Base-by-base conservation (phyloP, 2,113 vertebrate genomes). In the Agapornis roseicollis region DNA sequence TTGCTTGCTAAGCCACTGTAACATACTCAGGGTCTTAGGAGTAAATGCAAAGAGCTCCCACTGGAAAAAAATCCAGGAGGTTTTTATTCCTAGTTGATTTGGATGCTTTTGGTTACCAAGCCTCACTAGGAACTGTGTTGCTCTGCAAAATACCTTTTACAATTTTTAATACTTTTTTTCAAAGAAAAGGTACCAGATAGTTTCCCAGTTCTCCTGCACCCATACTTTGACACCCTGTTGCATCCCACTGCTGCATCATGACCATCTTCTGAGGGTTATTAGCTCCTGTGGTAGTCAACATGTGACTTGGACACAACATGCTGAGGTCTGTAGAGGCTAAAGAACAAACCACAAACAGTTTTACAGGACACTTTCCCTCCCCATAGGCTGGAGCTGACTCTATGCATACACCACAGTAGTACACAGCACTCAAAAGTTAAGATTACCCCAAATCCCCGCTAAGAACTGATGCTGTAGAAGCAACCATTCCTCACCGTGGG, bases 361-460 rank as follows among this genome's bases (percentile, higher is more conserved):
- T 53, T 9, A 56, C 6, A 53, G n/a, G 46, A 28, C 28, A 4
- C 8, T 56, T 77, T 12, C 19, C 28, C 11, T 23, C 58, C 74
- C 58, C 29, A 1, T 28, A 6, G 2, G 12, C 18, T 20, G 25
- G 47, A 79, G 37, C 33, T 33, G n/a, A 27, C 2, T 15, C 11
- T 6, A 13, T 3, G 14, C 0, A 0, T 8, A 31, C 11, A 31
- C 17, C 61, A 46, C 46, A 52, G 37, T 3, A 60, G n/a, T 1
- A 5, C 2, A 63, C 37, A 70, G 50, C 41, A 65, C 37, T 47
- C 70, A 20, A 16, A 77, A 18, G 44, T 39, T n/a, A 5, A 42
- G 39, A 52, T 55, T 17, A 89, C 52, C 71, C 66, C 85, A 41
- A 69, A 74, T 31, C 46, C 35, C 44, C 37, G 41, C 33, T 2